Evolutionary conservation across 2,888 invertebrate species (phyloP).

Genomic region (Drosophila buzzatii): DNA sequence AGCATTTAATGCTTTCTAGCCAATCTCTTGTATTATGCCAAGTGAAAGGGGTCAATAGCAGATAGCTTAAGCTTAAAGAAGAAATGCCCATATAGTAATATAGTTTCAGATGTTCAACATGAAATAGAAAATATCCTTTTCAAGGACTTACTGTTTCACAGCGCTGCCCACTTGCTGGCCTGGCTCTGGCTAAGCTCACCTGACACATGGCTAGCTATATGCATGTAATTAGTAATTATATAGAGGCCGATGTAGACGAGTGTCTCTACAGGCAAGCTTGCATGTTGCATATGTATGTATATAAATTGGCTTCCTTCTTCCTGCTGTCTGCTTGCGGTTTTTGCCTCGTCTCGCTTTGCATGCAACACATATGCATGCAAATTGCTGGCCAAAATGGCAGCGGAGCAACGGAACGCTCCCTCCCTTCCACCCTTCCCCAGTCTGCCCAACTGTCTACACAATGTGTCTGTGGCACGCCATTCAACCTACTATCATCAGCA

Average conservation of each 20-base stretch:
- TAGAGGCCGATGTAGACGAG: slow-evolving; percentile 1
- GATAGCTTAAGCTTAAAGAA: neutral
- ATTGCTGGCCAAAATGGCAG: slow-evolving; percentile 58
- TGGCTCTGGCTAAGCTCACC: slow-evolving; percentile 12
- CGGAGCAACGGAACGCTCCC: slow-evolving; percentile 34
- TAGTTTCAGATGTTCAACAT: neutral
- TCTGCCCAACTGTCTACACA: slow-evolving; percentile 5
- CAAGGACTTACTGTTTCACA: neutral
- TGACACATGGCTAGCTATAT: slow-evolving; percentile 24
- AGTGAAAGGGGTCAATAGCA: neutral
- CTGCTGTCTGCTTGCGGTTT: slow-evolving; percentile 68
- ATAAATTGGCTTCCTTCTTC: slow-evolving; percentile 55
- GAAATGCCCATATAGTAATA: neutral
- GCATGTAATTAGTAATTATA: slow-evolving; percentile 33
- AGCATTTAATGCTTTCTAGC: too few species aligned
- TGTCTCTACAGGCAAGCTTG: slow-evolving; percentile 14
- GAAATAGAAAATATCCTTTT: neutral
- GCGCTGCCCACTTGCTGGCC: slow-evolving; percentile 7
- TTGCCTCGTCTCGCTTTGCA: slow-evolving; percentile 54
- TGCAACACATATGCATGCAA: slow-evolving; percentile 53
- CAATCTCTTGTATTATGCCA: neutral
- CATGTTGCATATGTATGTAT: slow-evolving; percentile 34
- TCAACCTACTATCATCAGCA: slow-evolving; percentile 27
- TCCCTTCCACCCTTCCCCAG: neutral
- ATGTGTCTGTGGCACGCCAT: slow-evolving; percentile 46